A percentile compares a stretch with the other conserved stretches of the same genome.
These are phyloP conservation scores for Malurus elegans DNA, from an alignment of 2,113 vertebrate species.

Conservation along the genomic window DNA sequence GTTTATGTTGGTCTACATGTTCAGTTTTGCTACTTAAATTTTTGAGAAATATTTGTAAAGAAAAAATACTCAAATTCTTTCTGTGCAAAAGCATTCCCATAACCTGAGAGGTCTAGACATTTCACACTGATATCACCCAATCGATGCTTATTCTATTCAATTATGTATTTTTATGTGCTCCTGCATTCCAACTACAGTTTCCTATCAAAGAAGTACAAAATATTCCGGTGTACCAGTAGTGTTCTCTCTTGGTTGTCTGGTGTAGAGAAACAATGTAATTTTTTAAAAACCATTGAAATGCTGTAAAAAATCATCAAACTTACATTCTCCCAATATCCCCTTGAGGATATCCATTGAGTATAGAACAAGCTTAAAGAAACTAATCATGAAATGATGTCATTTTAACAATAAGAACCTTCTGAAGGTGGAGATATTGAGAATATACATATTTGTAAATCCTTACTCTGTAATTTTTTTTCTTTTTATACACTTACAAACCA, in stretches of 20 bases:
- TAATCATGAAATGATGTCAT: neutral
- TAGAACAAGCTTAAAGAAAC: neutral
- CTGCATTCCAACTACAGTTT: neutral
- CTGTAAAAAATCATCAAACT: fast-evolving
- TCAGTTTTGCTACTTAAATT: neutral
- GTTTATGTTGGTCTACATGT: neutral
- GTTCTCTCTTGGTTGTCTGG: neutral
- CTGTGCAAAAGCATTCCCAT: neutral
- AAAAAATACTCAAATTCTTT: neutral
- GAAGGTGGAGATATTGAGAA: neutral
- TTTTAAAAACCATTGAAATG: neutral
- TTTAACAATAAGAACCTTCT: neutral
- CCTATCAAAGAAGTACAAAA: neutral
- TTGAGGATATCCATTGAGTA: neutral
- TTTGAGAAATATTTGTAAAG: neutral
- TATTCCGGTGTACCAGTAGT: neutral
- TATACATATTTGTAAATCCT: neutral
- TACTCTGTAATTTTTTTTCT: neutral
- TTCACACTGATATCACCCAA: neutral
- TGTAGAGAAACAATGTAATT: neutral
- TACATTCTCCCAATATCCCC: neutral
- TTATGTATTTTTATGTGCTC: neutral
- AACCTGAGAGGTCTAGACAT: neutral
- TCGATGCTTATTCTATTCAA: neutral
- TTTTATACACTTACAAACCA: neutral